A percentile compares a stretch with the other conserved stretches of the same genome.
phyloP scores from a whole-genome alignment of 2,113 vertebrate genomes.

The Oophaga pumilio region DNA sequence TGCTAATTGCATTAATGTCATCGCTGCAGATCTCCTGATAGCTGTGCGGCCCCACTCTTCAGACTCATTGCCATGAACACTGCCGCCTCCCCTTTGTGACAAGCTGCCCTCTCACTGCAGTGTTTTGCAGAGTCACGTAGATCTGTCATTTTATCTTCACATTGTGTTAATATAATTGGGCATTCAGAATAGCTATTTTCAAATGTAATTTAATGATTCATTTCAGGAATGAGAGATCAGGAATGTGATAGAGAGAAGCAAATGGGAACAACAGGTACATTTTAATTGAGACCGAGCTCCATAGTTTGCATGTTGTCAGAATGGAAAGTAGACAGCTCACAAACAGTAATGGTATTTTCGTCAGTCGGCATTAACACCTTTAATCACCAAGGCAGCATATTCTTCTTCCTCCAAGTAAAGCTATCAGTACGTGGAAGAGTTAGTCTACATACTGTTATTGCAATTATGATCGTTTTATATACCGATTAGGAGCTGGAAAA shows the following conservation, averaged over 20 bases:
- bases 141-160: not conserved
- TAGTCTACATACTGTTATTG: not conserved
- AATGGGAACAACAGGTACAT: slow-evolving; percentile 10
- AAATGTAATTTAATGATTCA: slow-evolving; percentile 27
- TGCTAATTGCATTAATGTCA: slow-evolving; percentile 1
- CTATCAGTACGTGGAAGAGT: not conserved
- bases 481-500: too few relatives aligned
- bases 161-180: slow-evolving; percentile 36
- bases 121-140: not conserved
- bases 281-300: not conserved
- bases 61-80: not conserved
- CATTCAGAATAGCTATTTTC: slow-evolving; percentile 7
- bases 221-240: slow-evolving; percentile 6
- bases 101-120: not conserved
- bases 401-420: not conserved
- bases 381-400: not conserved
- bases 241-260: not conserved
- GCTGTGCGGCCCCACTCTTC: not conserved
- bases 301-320: not conserved
- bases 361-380: not conserved
- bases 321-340: not conserved
- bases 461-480: too few relatives aligned
- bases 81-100: not conserved
- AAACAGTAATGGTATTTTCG: not conserved
- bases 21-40: not conserved